Conservation (phyloP, 2,888 invertebrate genomes). For the Limnephilus auricula region DNA sequence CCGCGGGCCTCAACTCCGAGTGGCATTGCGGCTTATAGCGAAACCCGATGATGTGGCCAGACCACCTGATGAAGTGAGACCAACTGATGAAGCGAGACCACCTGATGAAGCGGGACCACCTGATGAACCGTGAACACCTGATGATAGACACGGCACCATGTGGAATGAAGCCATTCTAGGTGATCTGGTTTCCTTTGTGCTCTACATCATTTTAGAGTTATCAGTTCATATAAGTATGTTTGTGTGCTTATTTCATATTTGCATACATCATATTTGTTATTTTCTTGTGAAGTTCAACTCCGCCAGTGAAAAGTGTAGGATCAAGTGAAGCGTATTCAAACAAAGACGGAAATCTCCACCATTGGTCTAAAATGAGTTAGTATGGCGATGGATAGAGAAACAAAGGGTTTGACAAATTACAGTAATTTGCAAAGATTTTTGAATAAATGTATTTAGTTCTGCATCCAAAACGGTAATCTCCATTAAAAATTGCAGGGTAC, state of each 20-base stretch:
- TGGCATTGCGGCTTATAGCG: neutral
- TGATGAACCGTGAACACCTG: conserved; percentile 32
- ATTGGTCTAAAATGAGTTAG: no score
- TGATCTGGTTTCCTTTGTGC: conserved; percentile 14
- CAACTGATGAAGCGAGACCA: conserved; percentile 34
- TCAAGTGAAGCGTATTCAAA: no score
- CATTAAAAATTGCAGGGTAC: no score
- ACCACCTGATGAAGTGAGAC: conserved; percentile 34
- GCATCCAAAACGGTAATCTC: no score
- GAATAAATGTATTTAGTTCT: no score
- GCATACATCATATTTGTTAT: neutral
- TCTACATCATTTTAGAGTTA: conserved; percentile 23
- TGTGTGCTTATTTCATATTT: neutral
- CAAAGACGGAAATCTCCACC: no score
- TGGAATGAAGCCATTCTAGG: conserved; percentile 4
- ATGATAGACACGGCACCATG: conserved; percentile 9
- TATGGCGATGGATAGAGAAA: no score
- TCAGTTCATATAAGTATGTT: neutral
- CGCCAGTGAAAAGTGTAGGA: neutral
- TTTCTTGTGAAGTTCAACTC: neutral
- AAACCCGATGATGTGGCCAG: conserved; percentile 35
- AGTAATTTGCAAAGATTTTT: no score
- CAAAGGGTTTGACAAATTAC: no score
- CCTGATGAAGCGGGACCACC: conserved; percentile 34
- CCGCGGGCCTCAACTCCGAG: neutral